Base-by-base conservation (phyloP, 1,140 invertebrate species). In the Caerostris darwini region DNA sequence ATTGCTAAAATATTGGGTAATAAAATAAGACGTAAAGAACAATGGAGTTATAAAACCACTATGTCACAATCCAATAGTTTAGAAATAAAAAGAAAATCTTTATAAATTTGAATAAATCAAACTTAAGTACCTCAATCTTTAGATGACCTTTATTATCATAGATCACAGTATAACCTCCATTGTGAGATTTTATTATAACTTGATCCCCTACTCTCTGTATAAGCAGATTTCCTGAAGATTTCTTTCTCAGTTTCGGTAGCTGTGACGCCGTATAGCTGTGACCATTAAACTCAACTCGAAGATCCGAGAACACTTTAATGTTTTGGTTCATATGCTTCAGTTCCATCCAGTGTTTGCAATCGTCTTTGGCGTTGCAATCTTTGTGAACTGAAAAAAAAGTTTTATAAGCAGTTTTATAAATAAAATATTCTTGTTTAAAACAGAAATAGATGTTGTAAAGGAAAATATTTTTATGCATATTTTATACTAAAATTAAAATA, bases 101-200 rank as follows among this genome's bases (percentile, higher is more conserved):
- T 34, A 34, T 34, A 34, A 34, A 34, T 34, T 34, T 34, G 34
- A 34, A 34, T 34, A 34, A 34, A 34, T 34, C 34, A 34, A 34
- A 34, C 34, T 34, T 34, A 34, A 34, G 34, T 92, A 98, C 97
- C 90, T 97, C 97, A 93, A 98, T 96, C 95, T 97, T 98, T 2
- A 98, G 96, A 94, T 98, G 97, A 3, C 97, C 97, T 94, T 97
- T 96, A 4, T 96, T 96, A 95, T 97, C 97, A 96, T 97, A 98
- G 5, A 97, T 96, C 3, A 98, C 96, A 96, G 97, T 97, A 95
- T 98, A 98, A 81, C 97, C 97, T 95, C 97, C 97, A 83, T 96
- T 96, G 69, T 97, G 97, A 0, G 97, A 98, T 53, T 97, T 96
- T 77, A 98, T 97, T 4, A 97, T 96, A 0, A 98, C 95, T 0